Percentiles rank a stretch among this genome's conserved stretches.
These are phyloP conservation scores for Syngnathus rostellatus DNA, from an alignment of 2,797 vertebrate species.

Conservation along the genomic window DNA sequence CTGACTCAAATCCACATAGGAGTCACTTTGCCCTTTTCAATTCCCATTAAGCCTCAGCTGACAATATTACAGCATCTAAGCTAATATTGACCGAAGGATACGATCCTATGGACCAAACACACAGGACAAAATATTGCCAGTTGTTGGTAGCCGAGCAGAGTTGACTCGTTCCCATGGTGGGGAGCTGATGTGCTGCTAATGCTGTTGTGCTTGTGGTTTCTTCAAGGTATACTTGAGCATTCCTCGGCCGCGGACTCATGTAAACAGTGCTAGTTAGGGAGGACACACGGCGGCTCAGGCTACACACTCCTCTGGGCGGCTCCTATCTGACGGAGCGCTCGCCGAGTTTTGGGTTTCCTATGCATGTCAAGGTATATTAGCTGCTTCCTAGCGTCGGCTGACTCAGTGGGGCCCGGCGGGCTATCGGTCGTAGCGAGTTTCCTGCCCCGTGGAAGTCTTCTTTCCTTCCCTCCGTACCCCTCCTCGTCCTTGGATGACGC, in stretches of 20 bases:
- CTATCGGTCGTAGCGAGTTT: constrained; percentile 58
- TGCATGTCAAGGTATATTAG: constrained; percentile 75
- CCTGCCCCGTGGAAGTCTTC: background rate
- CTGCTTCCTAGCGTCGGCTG: constrained; percentile 41
- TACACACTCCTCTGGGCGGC: constrained; percentile 65
- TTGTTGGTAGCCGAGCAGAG: constrained; percentile 36
- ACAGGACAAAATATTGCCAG: background rate
- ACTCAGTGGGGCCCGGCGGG: constrained; percentile 63
- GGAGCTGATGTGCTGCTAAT: constrained; percentile 46
- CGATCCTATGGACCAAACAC: background rate
- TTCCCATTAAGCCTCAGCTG: constrained; percentile 22
- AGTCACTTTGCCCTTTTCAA: constrained; percentile 24
- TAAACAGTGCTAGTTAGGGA: constrained; percentile 75
- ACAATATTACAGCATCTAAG: constrained; percentile 35
- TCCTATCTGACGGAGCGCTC: constrained; percentile 61
- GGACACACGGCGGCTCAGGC: constrained; percentile 49
- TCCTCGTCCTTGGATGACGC: constrained; percentile 34
- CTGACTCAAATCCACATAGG: constrained; percentile 19
- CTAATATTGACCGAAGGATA: constrained; percentile 15
- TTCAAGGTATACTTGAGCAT: constrained; percentile 64
- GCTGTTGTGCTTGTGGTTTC: constrained; percentile 68
- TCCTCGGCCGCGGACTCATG: constrained; percentile 68
- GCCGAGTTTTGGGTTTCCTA: constrained; percentile 67
- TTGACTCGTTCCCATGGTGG: constrained; percentile 55
- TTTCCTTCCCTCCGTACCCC: constrained; percentile 18